Percentiles rank a stretch among this genome's conserved stretches.
These are phyloP conservation scores for Timema podura DNA, from an alignment of 2,888 invertebrate species.

Conservation along the genomic window DNA sequence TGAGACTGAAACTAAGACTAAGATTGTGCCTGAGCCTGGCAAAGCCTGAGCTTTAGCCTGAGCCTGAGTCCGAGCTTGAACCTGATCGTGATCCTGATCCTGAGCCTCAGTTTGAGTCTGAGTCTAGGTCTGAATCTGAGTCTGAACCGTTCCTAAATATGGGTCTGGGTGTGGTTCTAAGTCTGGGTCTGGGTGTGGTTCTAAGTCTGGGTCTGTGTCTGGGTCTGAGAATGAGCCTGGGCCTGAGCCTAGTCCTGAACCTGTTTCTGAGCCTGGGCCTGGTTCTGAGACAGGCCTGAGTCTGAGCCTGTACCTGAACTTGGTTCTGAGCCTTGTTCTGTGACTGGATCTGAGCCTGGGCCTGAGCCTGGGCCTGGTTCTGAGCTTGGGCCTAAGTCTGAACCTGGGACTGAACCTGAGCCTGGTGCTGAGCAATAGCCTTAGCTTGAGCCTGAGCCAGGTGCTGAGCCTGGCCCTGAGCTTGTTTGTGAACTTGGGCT, in stretches of 20 bases:
- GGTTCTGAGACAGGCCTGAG: no score
- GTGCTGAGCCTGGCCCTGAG: no score
- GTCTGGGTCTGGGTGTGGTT: slow-evolving; percentile 24
- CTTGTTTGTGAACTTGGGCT: slow-evolving; percentile 30
- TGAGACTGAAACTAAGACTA: not conserved
- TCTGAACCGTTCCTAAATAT: not conserved
- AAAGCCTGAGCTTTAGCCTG: not conserved
- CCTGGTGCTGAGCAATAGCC: not conserved
- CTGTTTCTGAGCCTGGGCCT: not conserved
- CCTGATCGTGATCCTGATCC: not conserved
- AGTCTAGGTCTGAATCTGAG: not conserved
- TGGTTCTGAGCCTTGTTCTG: not conserved
- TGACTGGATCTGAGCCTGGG: not conserved
- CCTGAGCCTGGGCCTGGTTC: not conserved
- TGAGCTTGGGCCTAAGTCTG: not conserved
- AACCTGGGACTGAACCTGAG: no score
- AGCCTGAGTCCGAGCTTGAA: no score
- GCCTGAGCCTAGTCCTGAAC: slow-evolving; percentile 13
- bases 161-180: slow-evolving; percentile 1
- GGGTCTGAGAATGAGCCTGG: slow-evolving; percentile 29
- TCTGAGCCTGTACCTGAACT: no score
- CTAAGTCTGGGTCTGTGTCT: slow-evolving; percentile 34
- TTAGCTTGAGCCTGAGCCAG: slow-evolving; percentile 25
- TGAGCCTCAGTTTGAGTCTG: not conserved
- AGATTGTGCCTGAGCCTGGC: not conserved